Evolutionary conservation across 2,888 invertebrate species (phyloP).

Genomic region (Meiosimyza decipiens): DNA sequence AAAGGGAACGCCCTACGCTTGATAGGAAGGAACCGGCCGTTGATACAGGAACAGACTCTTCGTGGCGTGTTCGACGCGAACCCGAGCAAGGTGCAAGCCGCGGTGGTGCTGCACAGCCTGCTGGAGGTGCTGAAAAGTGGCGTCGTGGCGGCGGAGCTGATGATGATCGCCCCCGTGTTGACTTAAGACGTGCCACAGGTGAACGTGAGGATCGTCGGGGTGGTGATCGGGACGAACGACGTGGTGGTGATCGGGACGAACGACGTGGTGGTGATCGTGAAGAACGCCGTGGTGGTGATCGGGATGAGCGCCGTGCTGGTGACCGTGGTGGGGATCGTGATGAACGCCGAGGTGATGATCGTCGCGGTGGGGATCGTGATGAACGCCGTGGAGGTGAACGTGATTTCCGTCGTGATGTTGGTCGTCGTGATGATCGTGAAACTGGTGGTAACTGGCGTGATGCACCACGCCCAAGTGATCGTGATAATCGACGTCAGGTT

Average conservation of each 20-base stretch:
- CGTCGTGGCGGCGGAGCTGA: slow-evolving; percentile 45
- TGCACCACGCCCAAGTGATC: slow-evolving; percentile 55
- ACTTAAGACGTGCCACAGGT: slow-evolving; percentile 40
- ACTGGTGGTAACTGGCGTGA: slow-evolving; percentile 61
- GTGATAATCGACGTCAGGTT: slow-evolving; percentile 48
- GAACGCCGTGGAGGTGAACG: slow-evolving; percentile 50
- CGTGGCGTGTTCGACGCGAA: slow-evolving; percentile 61
- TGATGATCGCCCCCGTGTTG: slow-evolving; percentile 42
- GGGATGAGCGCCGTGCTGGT: slow-evolving; percentile 42
- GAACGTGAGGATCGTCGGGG: slow-evolving; percentile 43
- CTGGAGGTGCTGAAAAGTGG: slow-evolving; percentile 48
- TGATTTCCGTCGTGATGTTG: slow-evolving; percentile 47
- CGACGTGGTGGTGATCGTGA: slow-evolving; percentile 38
- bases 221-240: slow-evolving; percentile 40
- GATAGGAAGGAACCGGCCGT: slow-evolving; percentile 49
- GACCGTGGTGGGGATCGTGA: slow-evolving; percentile 39
- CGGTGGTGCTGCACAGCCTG: slow-evolving; percentile 27
- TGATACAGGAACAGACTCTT: slow-evolving; percentile 44
- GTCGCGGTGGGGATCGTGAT: slow-evolving; percentile 47
- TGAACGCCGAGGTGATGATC: slow-evolving; percentile 34
- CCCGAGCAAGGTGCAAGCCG: slow-evolving; percentile 43
- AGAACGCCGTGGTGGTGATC: too few species aligned
- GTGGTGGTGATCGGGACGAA: slow-evolving; percentile 33
- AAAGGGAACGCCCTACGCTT: slow-evolving; percentile 42
- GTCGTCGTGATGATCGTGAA: slow-evolving; percentile 50